Evolutionary conservation across 2,797 vertebrate genomes (phyloP).

Genomic region (Sebastes paucispinis): DNA sequence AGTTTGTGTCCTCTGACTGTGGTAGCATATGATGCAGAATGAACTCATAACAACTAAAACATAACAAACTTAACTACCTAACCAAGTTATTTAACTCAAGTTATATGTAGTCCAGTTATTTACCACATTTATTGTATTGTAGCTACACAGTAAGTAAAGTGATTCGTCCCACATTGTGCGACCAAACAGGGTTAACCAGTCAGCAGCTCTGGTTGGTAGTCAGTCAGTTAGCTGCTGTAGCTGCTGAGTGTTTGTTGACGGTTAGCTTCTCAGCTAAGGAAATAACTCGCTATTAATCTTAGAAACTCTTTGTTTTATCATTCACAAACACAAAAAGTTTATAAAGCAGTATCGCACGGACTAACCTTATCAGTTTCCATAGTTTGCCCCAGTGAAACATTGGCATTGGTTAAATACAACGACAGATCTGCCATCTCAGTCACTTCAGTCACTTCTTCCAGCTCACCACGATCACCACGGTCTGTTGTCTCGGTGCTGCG

Average conservation of each 20-base stretch:
- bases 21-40: background rate
- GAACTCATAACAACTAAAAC: background rate
- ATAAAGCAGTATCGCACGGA: background rate
- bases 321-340: background rate
- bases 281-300: slow-evolving; percentile 6
- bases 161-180: background rate
- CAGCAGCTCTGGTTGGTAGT: background rate
- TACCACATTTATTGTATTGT: rapidly evolving
- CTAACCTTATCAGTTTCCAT: slow-evolving; percentile 83
- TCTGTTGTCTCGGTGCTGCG: background rate
- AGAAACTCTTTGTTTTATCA: background rate
- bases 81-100: background rate
- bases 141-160: background rate
- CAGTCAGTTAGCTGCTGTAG: background rate
- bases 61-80: background rate
- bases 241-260: slow-evolving; percentile 37
- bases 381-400: slow-evolving; percentile 72
- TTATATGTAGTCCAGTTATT: too few relatives aligned
- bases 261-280: slow-evolving; percentile 63
- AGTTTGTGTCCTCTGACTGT: background rate
- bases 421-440: slow-evolving; percentile 73
- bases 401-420: slow-evolving; percentile 75
- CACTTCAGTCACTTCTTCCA: background rate
- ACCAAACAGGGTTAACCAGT: background rate
- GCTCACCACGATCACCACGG: background rate